Conservation (phyloP, 1,140 invertebrate genomes). For the Galleria mellonella region DNA sequence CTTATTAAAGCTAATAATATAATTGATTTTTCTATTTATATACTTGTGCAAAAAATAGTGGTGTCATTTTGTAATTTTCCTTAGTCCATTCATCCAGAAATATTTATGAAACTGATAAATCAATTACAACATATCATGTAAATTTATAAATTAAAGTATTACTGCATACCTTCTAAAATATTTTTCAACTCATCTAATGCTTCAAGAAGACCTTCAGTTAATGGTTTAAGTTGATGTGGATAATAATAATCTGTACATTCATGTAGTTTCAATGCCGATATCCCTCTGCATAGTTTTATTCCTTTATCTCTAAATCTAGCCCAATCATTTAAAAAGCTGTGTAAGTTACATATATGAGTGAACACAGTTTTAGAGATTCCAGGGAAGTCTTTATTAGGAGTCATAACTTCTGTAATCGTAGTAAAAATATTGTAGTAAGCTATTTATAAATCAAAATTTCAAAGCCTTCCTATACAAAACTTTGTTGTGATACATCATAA, state of each 20-base stretch:
- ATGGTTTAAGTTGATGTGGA: constrained; percentile 37
- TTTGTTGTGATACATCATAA: no score
- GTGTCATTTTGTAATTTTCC: no score
- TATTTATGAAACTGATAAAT: no score
- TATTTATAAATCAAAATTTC: no score
- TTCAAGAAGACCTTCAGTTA: constrained; percentile 41
- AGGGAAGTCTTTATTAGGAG: constrained; percentile 38
- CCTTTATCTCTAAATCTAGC: constrained; percentile 37
- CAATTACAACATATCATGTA: no score
- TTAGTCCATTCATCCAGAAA: no score
- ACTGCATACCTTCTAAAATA: constrained; percentile 54
- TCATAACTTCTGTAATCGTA: constrained; percentile 35
- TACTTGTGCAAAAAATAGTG: no score
- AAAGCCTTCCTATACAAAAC: no score
- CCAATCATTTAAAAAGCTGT: constrained; percentile 44
- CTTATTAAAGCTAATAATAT: no score
- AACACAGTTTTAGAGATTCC: constrained; percentile 48
- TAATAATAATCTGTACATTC: constrained; percentile 50
- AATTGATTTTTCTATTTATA: no score
- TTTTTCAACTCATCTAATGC: constrained; percentile 29
- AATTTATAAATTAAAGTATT: no score
- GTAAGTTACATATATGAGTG: constrained; percentile 43
- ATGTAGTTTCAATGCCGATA: constrained; percentile 48
- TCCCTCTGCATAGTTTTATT: constrained; percentile 35
- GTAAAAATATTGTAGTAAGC: constrained; percentile 6